Conservation (phyloP, 2,797 vertebrate genomes). For the Cossypha polioptera region DNA sequence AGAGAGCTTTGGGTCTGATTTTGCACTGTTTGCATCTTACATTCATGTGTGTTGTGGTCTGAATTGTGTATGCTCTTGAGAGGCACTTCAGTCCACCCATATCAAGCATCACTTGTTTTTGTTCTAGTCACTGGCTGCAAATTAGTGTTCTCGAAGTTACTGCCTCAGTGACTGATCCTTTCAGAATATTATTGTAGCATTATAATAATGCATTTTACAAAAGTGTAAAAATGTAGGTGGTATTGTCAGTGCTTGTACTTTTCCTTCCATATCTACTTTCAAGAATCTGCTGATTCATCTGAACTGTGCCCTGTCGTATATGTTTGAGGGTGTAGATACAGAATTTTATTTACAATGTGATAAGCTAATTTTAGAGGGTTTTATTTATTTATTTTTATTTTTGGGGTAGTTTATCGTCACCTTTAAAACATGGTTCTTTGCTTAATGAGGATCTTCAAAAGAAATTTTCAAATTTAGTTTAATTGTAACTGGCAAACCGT, state of each 20-base stretch:
- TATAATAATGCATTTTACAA: not conserved
- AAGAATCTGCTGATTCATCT: not conserved
- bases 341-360: not conserved
- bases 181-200: not conserved
- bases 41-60: not conserved
- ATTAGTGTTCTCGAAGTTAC: not conserved
- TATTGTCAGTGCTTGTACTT: not conserved
- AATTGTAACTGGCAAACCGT: not conserved
- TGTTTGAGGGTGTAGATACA: not conserved
- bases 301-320: not conserved
- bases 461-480: not conserved
- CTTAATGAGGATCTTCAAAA: not conserved
- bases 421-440: not conserved
- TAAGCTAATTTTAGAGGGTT: not conserved
- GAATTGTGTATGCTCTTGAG: not conserved
- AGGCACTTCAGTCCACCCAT: not conserved
- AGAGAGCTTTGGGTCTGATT: not conserved
- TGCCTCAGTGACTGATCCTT: not conserved
- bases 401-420: accelerated
- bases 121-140: not conserved
- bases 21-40: not conserved
- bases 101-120: not conserved
- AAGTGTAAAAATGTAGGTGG: not conserved
- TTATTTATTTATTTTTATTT: not conserved
- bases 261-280: not conserved